Evolutionary conservation across 2,797 vertebrate genomes (phyloP), one percentile per base, ranked within the genome.

Genomic region (Tangara arthus): DNA sequence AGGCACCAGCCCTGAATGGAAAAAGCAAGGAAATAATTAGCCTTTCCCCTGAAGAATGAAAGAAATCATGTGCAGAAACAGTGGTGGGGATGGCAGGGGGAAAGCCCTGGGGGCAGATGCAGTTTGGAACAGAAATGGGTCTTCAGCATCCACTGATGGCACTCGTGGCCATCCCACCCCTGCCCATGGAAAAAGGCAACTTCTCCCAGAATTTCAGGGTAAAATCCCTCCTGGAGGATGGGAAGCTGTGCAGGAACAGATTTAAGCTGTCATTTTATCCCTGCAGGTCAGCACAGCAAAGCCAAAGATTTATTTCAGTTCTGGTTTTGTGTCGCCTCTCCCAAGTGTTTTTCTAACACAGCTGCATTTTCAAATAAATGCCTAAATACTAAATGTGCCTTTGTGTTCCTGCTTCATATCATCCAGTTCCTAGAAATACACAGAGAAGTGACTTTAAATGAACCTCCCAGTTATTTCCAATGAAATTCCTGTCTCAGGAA

Each of bases 1-100:
- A 89, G 12, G 69, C 13, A 59, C 32, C 86, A 85, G 66, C 6
- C 30, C 15, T 5, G 16, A 77, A 83, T 64, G 78, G 78, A 92
- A 93, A 87, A 94, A 87, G 37, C 63, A 89, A 85, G 94, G 91
- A 87, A 96, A 80, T 63, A 85, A 94, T 91, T 83, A 93, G 24
- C 46, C 15, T 66, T 77, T 27, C 24, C 24, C 30, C 69, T 85
- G 60, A 49, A 87, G 79, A 89, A 85, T 7, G 52, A 35, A 85
- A 73, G 60, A 41, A 93, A 90, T 39, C 47, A 30, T 1, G 32
- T 4, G 44, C 35, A 91, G 80, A 61, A 91, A 63, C 47, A n/a
- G 12, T 35, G 42, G 34, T 56, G 88, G 66, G 24, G 52, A 76
- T 10, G 52, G 87, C 63, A 66, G 70, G 55, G 84, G 24, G 39